These are phyloP conservation scores for Chrysogorgia sp. DNA, from an alignment of 92 coral and sea anemone genomes.

Conservation along the genomic window DNA sequence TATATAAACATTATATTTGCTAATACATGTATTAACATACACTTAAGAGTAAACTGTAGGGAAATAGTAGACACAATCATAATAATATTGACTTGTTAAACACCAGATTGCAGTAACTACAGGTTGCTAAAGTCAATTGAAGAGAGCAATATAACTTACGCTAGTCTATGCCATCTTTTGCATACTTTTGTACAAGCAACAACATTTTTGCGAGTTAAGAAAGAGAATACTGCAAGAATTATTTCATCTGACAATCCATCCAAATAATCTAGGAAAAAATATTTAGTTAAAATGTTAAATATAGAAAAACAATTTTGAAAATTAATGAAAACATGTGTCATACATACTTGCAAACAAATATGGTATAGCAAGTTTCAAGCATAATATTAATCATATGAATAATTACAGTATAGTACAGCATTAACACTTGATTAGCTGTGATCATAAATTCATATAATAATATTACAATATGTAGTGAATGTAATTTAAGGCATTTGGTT, in stretches of 20 bases:
- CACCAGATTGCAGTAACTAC: no score
- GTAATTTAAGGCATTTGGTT: no score
- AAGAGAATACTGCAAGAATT: constrained; percentile 76
- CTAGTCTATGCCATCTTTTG: constrained; percentile 87
- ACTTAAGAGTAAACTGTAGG: no score
- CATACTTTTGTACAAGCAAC: constrained; percentile 82
- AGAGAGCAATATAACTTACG: constrained; percentile 63
- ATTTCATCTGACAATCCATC: constrained; percentile 89
- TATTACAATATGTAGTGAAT: no score
- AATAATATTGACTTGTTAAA: no score
- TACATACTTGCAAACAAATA: no score
- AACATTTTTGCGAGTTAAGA: constrained; percentile 69
- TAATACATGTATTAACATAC: constrained; percentile 3
- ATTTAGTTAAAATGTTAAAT: not conserved
- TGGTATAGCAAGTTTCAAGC: no score
- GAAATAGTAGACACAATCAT: no score
- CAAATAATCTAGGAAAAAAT: constrained; percentile 65
- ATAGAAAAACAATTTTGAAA: no score
- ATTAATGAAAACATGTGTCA: no score
- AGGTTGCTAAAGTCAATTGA: not conserved
- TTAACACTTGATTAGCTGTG: not conserved
- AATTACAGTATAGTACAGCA: not conserved
- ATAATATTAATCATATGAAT: no score
- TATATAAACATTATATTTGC: not conserved
- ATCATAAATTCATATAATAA: no score